Percentiles rank a stretch among this genome's conserved stretches.
Evolutionary conservation across 2,113 vertebrate species (phyloP).

Genomic region (Aramus guarauna): DNA sequence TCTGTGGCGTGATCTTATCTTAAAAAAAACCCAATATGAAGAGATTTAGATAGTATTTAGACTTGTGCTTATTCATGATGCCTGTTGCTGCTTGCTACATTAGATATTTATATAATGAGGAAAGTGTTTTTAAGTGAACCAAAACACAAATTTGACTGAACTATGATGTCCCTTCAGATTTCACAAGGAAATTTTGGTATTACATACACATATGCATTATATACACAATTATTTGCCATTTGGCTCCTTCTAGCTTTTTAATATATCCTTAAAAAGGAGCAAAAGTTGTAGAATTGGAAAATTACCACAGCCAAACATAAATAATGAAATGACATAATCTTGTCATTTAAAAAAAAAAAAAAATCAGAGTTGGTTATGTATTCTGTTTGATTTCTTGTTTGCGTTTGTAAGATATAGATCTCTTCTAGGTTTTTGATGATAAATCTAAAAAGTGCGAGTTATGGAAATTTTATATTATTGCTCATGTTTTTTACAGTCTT

Average conservation of each 20-base stretch:
- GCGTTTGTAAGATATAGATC: background rate
- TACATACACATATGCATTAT: background rate
- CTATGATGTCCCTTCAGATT: background rate
- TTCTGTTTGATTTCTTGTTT: slow-evolving; percentile 34
- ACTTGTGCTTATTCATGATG: background rate
- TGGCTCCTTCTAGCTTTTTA: background rate
- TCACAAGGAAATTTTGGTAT: background rate
- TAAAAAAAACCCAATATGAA: background rate
- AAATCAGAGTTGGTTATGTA: background rate
- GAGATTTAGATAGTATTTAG: background rate
- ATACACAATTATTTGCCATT: background rate
- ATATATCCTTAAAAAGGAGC: background rate
- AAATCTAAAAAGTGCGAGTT: background rate
- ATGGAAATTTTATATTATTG: background rate
- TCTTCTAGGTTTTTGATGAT: background rate
- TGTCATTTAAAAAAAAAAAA: background rate
- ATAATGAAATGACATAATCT: background rate
- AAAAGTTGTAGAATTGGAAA: background rate
- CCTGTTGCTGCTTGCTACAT: background rate
- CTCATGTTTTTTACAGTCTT: background rate
- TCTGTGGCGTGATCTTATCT: background rate
- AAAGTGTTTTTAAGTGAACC: background rate
- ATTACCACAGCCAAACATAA: background rate
- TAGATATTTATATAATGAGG: background rate
- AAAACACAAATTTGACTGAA: background rate